Base-by-base conservation (phyloP, 2,113 vertebrate genomes). In the Anoplopoma fimbria region DNA sequence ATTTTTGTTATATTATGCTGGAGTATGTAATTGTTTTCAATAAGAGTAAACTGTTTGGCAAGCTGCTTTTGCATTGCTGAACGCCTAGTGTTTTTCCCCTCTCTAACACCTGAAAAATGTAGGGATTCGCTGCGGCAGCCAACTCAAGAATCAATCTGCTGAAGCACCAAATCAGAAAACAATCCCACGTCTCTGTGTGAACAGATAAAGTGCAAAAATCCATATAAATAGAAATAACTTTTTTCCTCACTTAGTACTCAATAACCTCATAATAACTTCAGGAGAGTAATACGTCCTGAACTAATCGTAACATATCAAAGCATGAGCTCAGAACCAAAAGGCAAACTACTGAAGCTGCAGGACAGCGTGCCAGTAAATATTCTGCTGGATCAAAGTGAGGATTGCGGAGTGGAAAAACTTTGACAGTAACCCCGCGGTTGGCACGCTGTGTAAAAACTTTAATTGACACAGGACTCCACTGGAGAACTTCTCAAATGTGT, bases 371-470 rank as follows among this genome's bases (percentile, higher is more conserved):
- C 25, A 71, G 60, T 75, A 65, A 83, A 81, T 73, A 64, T 47
- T 40, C n/a, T 57, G 33, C 33, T 14, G 57, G 63, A 86, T 88
- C 69, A 86, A 84, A 84, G 83, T 17, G 55, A 49, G 1, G 38
- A 61, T 73, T 73, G 62, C 63, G 69, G 58, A 2, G 13, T 68
- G 27, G 80, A 36, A 63, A 63, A 47, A 75, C 29, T 33, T 61
- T 0, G 38, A 53, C 57, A 61, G 64, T 58, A 74, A 65, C 63
- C 19, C 61, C 38, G 77, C 8, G 63, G 68, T 78, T 25, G 19
- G 53, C 27, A 55, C 61, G 61, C 51, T 21, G 69, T 10, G 69
- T 34, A 78, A 83, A 77, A 77, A 82, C 19, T 84, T 84, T 82
- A 82, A 87, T 31, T 77, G 64, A 83, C 29, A 60, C 61, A 36